Conservation (phyloP, 2,888 invertebrate genomes). For the Silvanus unidentatus region DNA sequence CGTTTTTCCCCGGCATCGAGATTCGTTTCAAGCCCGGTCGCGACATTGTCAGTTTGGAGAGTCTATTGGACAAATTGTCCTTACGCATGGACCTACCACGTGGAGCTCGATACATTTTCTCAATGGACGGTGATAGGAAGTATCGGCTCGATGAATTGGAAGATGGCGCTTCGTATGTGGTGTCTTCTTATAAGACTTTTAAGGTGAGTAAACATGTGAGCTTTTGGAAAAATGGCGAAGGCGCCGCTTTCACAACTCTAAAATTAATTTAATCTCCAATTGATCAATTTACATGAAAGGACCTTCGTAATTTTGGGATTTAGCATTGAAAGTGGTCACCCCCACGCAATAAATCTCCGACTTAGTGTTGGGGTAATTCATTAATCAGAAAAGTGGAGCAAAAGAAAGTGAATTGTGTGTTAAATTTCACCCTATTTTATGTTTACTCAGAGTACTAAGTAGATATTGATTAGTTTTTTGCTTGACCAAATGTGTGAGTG, state of each 20-base stretch:
- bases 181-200: conserved; percentile 86
- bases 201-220: conserved; percentile 60
- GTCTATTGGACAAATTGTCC: conserved; percentile 79
- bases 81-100: conserved; percentile 80
- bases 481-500: neutral
- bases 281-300: no score
- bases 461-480: neutral
- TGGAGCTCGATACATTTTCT: conserved; percentile 86
- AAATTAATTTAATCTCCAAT: no score
- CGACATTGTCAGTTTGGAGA: conserved; percentile 80
- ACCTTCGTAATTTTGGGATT: no score
- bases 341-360: no score
- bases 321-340: no score
- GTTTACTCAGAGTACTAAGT: neutral
- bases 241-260: no score
- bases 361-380: no score
- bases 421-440: no score
- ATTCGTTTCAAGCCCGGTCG: conserved; percentile 82
- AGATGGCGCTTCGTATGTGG: conserved; percentile 89
- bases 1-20: conserved; percentile 84
- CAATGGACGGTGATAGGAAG: conserved; percentile 84
- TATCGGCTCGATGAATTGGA: conserved; percentile 78
- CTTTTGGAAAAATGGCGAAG: neutral
- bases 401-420: conserved; percentile 6
- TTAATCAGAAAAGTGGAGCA: neutral